These are phyloP conservation scores for Propsilocerus akamusi DNA, from an alignment of 1,140 invertebrate species.

Conservation along the genomic window DNA sequence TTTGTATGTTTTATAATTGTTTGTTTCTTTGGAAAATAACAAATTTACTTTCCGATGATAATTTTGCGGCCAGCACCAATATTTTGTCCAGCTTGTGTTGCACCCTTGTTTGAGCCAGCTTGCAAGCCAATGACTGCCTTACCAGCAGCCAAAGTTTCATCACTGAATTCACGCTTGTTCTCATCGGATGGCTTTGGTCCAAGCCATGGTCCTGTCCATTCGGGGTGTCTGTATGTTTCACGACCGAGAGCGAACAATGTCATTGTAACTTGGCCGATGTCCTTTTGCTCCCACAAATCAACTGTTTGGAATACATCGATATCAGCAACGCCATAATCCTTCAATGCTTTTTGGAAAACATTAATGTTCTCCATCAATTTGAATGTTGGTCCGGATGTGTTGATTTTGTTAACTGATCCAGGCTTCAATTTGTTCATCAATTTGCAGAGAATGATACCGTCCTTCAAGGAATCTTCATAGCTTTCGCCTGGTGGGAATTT, in stretches of 20 bases:
- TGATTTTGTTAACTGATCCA: constrained; percentile 66
- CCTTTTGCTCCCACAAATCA: constrained; percentile 87
- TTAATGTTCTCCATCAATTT: constrained; percentile 94
- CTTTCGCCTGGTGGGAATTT: constrained; percentile 56
- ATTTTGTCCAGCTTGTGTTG: constrained; percentile 80
- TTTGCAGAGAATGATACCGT: constrained; percentile 77
- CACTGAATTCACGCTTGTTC: constrained; percentile 78
- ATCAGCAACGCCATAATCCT: constrained; percentile 75
- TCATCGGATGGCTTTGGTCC: constrained; percentile 83
- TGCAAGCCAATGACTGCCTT: constrained; percentile 83
- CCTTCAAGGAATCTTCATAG: constrained; percentile 66
- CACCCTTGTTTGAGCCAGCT: constrained; percentile 91
- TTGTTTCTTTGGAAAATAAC: no score
- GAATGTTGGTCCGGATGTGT: constrained; percentile 76
- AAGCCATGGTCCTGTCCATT: constrained; percentile 74
- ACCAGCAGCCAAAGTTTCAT: constrained; percentile 79
- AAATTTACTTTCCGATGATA: constrained; percentile 70
- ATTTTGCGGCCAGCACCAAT: constrained; percentile 83
- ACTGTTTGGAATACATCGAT: constrained; percentile 94
- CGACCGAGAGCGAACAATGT: constrained; percentile 84
- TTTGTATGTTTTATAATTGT: no score
- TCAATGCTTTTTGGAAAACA: constrained; percentile 79
- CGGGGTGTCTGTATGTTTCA: constrained; percentile 77
- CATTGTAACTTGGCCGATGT: constrained; percentile 83
- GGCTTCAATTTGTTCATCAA: constrained; percentile 78